These are phyloP conservation scores for Apamea anceps DNA, from an alignment of 2,888 invertebrate genomes.

Conservation along the genomic window DNA sequence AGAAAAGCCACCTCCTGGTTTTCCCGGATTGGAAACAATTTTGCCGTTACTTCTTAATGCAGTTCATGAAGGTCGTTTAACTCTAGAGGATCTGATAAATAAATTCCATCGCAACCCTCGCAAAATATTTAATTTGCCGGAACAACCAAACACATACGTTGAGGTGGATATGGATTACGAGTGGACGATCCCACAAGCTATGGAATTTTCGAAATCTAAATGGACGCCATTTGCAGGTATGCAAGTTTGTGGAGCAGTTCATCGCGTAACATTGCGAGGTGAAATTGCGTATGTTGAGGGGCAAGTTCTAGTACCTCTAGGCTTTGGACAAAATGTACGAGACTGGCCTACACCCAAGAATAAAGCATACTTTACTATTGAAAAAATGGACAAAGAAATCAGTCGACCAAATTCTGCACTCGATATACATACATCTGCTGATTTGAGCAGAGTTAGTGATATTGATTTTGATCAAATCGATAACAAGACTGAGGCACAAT, in stretches of 20 bases:
- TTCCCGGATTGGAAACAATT: conserved; percentile 99
- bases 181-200: conserved; percentile 96
- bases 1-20: conserved; percentile 97
- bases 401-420: conserved; percentile 90
- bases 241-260: conserved; percentile 96
- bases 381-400: conserved; percentile 86
- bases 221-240: conserved; percentile 99
- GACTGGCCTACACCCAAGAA: conserved; percentile 91
- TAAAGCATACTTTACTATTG: conserved; percentile 77
- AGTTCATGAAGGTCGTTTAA: conserved; percentile 96
- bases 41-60: conserved; percentile 98
- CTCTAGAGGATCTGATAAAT: conserved; percentile 96
- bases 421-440: conserved; percentile 86
- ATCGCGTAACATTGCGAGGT: conserved; percentile 98
- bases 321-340: conserved; percentile 96
- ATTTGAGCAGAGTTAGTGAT: conserved; percentile 82
- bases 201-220: conserved; percentile 96
- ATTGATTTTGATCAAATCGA: conserved; percentile 84
- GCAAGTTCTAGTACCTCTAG: conserved; percentile 95
- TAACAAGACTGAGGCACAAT: conserved; percentile 77
- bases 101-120: conserved; percentile 98
- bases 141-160: conserved; percentile 98
- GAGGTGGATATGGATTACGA: conserved; percentile 98
- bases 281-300: conserved; percentile 99
- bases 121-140: conserved; percentile 98